Percentiles rank a stretch among this genome's conserved stretches.
Conservation (phyloP, 2,888 invertebrate species). For the Ischnura elegans region DNA sequence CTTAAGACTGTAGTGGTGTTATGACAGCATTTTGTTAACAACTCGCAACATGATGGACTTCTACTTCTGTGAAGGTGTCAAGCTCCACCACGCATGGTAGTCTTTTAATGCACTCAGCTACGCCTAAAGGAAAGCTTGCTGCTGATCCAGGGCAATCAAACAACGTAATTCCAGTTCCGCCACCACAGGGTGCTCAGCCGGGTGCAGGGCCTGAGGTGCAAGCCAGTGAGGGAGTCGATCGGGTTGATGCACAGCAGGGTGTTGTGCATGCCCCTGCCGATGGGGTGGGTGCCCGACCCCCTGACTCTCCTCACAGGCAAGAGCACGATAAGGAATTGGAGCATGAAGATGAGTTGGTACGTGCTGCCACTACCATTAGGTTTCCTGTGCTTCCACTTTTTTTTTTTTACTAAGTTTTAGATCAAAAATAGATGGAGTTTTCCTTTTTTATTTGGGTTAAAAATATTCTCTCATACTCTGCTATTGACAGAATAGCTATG, state of each 20-base stretch:
- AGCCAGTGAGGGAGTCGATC: conserved; percentile 50
- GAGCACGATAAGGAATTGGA: conserved; percentile 13
- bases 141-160: conserved; percentile 34
- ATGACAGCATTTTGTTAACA: neutral
- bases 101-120: conserved; percentile 32
- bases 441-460: too few species aligned
- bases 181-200: conserved; percentile 53
- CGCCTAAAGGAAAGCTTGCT: conserved; percentile 54
- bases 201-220: conserved; percentile 4
- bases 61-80: conserved; percentile 37
- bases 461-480: too few species aligned
- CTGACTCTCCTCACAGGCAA: conserved; percentile 12
- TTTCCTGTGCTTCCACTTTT: too few species aligned
- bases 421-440: too few species aligned
- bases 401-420: too few species aligned
- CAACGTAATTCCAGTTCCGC: conserved; percentile 65
- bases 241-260: conserved; percentile 4
- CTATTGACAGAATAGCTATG: too few species aligned
- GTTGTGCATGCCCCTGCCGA: neutral
- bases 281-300: conserved; percentile 48
- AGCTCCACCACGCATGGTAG: conserved; percentile 54
- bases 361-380: neutral
- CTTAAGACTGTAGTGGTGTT: neutral
- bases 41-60: conserved; percentile 31
- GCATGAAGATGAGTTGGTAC: conserved; percentile 41